Base-by-base conservation (phyloP, 2,797 vertebrate genomes). In the Eurystomus glaucurus region DNA sequence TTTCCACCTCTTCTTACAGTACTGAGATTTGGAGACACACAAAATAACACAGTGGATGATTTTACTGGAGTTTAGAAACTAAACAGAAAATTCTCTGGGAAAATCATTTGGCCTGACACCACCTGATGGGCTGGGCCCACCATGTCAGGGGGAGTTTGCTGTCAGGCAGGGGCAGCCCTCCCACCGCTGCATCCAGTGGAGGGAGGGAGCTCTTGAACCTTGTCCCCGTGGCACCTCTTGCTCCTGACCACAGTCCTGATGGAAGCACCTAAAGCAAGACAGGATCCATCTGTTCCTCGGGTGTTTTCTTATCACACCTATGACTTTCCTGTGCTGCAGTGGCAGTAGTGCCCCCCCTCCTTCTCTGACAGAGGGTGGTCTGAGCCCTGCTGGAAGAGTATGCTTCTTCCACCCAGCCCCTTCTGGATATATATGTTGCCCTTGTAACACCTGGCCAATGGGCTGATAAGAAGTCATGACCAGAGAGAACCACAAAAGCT, bases 81-180 rank as follows among this genome's bases (percentile, higher is more conserved):
- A 33, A 54, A 23, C 0, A 3, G n/a, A 65, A 50, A 28, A 6
- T 57, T 26, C 18, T 37, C 12, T 52, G 26, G 33, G 51, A 54
- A 71, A 68, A n/a, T 14, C 17, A 19, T 25, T 35, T 55, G 58
- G 7, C 11, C 45, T 43, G 41, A 43, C 17, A 5, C 9, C 1
- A 6, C 23, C 7, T 22, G 19, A 14, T 0, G 0, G 10, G 14
- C 19, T 60, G 23, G 35, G n/a, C 13, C 28, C 35, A 11, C 11
- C 15, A 48, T 7, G 4, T 13, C 15, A 7, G 4, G 20, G 39
- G 15, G 22, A 37, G 18, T 6, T 41, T 45, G 22, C 22, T 37
- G 33, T 3, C 18, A 14, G 25, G 31, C 37, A 17, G 35, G 1
- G 5, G 10, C 35, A 9, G 4, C 6, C 4, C 18, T 70, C 22